Base-by-base conservation (phyloP, 2,888 invertebrate genomes). In the Drosophila atripex region DNA sequence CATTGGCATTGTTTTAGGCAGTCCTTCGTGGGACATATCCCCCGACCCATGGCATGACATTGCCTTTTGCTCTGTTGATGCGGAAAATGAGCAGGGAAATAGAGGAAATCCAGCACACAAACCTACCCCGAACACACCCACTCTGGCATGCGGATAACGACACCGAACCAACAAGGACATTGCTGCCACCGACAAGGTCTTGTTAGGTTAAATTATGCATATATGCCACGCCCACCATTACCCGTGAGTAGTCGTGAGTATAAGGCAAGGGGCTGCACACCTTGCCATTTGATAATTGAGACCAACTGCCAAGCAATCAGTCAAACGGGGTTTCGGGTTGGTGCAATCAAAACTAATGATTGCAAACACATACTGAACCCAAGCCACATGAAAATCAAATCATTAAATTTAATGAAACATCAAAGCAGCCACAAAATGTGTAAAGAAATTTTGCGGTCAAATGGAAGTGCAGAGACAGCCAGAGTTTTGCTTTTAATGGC, bases 131-230 rank as follows among this genome's bases (percentile, higher is more conserved):
- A 7, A 41, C 38, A 35, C 3, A 49, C 38, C 21, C 32, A 14
- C 32, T 5, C 3, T 9, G 21, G 47, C 25, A 63, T 12, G 38
- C 18, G 66, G 66, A 66, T 66, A 66, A 57, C 66, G 68, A 69
- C 69, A 60, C 61, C 69, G 70, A 41, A 25, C 30, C 70, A 69
- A 60, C 75, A 73, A 80, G 78, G 77, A 77, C 77, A 68, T 63
- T 53, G 53, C 41, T 65, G 71, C 70, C 61, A 30, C 53, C 64
- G 73, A 80, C 80, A 78, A 78, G 84, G 78, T 71, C 86, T 80
- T 83, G 75, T 86, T 86, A 86, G 46, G 86, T 83, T 86, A 78
- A 83, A 83, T 83, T 83, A 83, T 86, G 83, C 83, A 86, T 86
- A 78, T 71, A 83, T 72, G 82, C 77, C 77, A 70, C 61, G 60